Evolutionary conservation across 2,113 vertebrate species (phyloP).

Genomic region (Blennius ocellaris): DNA sequence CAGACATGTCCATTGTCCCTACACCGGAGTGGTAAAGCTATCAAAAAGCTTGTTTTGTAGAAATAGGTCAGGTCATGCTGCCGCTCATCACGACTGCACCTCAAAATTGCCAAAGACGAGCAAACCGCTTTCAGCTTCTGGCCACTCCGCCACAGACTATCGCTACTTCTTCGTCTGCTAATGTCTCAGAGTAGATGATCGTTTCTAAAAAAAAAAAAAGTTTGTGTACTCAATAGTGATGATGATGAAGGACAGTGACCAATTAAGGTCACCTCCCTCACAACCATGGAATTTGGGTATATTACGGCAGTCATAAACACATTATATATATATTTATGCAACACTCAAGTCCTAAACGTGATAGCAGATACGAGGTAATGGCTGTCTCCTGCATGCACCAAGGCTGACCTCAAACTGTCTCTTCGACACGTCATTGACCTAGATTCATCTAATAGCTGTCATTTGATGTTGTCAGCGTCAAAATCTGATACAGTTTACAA

Average conservation of each 20-base stretch:
- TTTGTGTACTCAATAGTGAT: neutral
- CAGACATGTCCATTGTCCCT: constrained; percentile 16
- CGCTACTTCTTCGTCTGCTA: too few relatives aligned
- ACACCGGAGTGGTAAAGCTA: constrained; percentile 25
- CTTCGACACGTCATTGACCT: constrained; percentile 24
- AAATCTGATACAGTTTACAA: neutral
- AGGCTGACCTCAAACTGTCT: neutral
- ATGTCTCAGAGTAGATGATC: neutral
- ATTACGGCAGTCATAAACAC: constrained; percentile 17
- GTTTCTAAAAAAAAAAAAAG: neutral
- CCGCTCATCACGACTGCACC: neutral
- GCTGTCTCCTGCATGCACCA: neutral
- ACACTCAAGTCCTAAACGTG: neutral
- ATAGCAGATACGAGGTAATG: neutral
- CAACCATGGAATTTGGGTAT: constrained; percentile 19
- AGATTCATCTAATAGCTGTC: constrained; percentile 27
- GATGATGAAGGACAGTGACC: neutral
- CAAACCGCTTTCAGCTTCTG: neutral
- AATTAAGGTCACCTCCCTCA: constrained; percentile 33
- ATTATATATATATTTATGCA: constrained; percentile 5
- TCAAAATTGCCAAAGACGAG: neutral
- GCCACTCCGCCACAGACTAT: neutral
- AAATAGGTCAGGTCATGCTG: constrained; percentile 44
- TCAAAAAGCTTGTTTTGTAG: constrained; percentile 10
- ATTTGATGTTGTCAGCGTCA: neutral